Evolutionary conservation across 2,888 invertebrate genomes (phyloP).

Genomic region (Drosophila anceps): DNA sequence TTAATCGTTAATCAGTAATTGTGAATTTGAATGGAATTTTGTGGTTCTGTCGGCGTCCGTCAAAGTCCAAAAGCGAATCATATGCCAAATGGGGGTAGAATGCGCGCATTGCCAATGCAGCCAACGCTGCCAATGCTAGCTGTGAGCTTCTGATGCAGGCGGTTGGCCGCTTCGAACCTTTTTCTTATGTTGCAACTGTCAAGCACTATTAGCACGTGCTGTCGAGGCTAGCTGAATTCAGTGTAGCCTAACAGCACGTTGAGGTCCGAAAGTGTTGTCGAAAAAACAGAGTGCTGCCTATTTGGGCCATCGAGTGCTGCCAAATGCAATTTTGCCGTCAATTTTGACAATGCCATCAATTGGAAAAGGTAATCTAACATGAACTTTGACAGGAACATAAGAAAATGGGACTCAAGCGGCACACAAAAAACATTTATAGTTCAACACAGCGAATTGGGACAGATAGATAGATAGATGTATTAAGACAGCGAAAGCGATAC

Average conservation of each 20-base stretch:
- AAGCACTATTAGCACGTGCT: neutral
- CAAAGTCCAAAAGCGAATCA: constrained; percentile 32
- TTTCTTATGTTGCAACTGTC: constrained; percentile 16
- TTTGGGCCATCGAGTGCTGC: constrained; percentile 1
- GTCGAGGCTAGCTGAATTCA: neutral
- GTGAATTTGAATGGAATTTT: constrained; percentile 30
- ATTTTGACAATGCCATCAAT: constrained; percentile 5
- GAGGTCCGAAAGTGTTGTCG: neutral
- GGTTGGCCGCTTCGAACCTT: constrained; percentile 44
- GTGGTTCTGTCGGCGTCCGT: constrained; percentile 12
- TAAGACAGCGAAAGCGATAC: neutral
- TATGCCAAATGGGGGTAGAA: constrained; percentile 56
- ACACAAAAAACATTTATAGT: constrained; percentile 29
- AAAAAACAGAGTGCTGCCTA: neutral
- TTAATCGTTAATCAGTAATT: constrained; percentile 8
- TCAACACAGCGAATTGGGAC: constrained; percentile 14
- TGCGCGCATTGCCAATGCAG: constrained; percentile 43
- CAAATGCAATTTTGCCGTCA: constrained; percentile 1
- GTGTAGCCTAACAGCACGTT: neutral
- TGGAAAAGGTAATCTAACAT: neutral
- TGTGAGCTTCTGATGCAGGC: constrained; percentile 48
- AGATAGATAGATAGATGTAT: constrained; percentile 5
- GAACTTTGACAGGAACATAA: constrained; percentile 16
- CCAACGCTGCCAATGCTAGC: constrained; percentile 13
- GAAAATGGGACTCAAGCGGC: constrained; percentile 24